Base-by-base conservation (phyloP, 2,113 vertebrate genomes). In the Thymallus thymallus region DNA sequence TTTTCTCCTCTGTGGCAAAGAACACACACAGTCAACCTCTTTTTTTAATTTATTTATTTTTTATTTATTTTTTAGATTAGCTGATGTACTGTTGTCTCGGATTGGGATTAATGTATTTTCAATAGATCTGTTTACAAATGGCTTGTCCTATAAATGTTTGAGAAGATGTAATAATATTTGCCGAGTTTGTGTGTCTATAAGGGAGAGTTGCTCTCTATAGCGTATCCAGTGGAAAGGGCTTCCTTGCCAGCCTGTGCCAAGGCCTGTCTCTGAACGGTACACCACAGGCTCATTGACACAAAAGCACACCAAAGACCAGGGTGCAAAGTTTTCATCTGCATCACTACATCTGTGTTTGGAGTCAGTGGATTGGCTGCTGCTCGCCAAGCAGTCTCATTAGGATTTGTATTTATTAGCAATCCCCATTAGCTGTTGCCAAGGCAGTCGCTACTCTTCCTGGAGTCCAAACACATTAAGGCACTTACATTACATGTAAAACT, bases 201-300 rank as follows among this genome's bases (percentile, higher is more conserved):
- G 56, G 35, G 18, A 7, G 56, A n/a, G 56, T 60, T 60, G 18
- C n/a, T 60, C 56, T 22, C n/a, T 16, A 51, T 16, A 23, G 56
- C 7, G 6, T 22, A 16, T 60, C 9, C n/a, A 48, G 23, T 45
- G 70, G 71, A 35, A 6, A 26, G n/a, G 13, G 35, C 12, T 35
- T 41, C 35, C 35, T 41, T 41, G 35, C 35, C 35, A 41, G 32
- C 35, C 60, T 29, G 9, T 20, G 64, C 26, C 24, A 22, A 22
- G 61, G 51, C 24, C 56, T 16, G 65, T n/a, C 66, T 55, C 35
- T 41, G 45, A 64, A 24, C 29, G 51, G 58, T 23, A 20, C 12
- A 24, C 66, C 69, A 69, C 60, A 32, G 61, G 69, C 62, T 65
- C 60, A 32, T 62, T 70, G 51, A 77, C 62, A 41, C 30, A 13